Evolutionary conservation across 2,113 vertebrate genomes (phyloP).

Genomic region (Onychorhynchus coronatus): DNA sequence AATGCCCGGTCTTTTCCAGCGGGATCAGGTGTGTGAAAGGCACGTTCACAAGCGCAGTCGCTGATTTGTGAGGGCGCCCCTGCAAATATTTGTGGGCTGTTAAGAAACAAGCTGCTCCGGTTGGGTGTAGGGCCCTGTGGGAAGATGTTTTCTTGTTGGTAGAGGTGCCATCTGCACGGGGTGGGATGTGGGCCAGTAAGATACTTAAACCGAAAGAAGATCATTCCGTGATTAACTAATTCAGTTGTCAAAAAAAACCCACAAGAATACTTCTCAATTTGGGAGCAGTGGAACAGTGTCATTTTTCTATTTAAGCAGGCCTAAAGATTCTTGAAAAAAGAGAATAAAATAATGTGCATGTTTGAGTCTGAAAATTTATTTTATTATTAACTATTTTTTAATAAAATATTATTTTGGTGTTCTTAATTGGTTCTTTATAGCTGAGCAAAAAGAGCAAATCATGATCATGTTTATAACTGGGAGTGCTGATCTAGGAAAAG

Average conservation of each 20-base stretch:
- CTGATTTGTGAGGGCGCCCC: background rate
- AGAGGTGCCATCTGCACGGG: background rate
- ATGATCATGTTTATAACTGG: background rate
- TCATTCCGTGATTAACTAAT: background rate
- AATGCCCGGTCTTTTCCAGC: background rate
- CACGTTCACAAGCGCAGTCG: background rate
- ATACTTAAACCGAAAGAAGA: background rate
- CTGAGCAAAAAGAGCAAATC: background rate
- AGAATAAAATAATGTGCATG: background rate
- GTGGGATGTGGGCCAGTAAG: background rate
- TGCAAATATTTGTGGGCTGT: background rate
- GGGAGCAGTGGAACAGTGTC: background rate
- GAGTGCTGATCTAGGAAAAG: background rate
- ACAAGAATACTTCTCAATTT: background rate
- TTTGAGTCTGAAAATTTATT: background rate
- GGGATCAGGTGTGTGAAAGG: background rate
- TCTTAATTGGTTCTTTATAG: background rate
- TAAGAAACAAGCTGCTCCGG: background rate
- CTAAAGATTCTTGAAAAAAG: background rate
- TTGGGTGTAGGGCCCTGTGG: background rate
- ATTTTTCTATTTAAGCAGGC: background rate
- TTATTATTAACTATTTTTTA: background rate
- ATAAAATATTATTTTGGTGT: background rate
- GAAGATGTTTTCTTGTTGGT: background rate
- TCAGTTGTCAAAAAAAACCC: background rate